Percentiles rank a stretch among this genome's conserved stretches.
These are phyloP conservation scores for Zalophus californianus DNA, from an alignment of 2,797 vertebrate species.

Conservation along the genomic window DNA sequence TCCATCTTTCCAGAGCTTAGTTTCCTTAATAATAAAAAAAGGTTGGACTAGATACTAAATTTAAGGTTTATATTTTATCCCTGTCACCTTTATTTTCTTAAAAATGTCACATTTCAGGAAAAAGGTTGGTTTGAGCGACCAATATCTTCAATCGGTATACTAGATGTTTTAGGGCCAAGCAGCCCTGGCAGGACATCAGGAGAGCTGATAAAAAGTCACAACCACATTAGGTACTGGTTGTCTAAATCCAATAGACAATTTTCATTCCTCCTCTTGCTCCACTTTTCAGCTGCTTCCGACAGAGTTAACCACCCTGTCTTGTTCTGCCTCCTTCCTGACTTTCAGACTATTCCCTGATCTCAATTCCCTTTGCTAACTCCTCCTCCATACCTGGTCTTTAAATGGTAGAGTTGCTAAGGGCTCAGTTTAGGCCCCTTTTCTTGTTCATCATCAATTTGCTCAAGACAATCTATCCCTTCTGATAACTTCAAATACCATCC, in stretches of 20 bases:
- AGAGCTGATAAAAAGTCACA: neutral
- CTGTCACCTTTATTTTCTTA: neutral
- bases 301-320: neutral
- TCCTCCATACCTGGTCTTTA: neutral
- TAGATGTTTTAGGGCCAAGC: neutral
- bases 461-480: neutral
- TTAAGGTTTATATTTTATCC: constrained; percentile 28
- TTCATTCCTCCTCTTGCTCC: neutral
- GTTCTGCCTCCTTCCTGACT: neutral
- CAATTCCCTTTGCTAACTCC: neutral
- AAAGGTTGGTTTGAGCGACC: neutral
- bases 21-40: constrained; percentile 22
- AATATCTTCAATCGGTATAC: neutral
- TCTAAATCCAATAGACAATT: neutral
- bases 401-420: neutral
- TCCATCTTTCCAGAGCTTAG: neutral
- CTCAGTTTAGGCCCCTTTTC: neutral
- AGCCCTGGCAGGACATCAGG: neutral
- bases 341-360: neutral
- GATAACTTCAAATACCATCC: neutral
- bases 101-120: constrained; percentile 21
- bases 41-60: neutral
- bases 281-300: neutral
- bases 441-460: neutral
- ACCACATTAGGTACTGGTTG: neutral